A percentile compares a stretch with the other conserved stretches of the same genome.
These are phyloP conservation scores for Thyatira batis DNA, from an alignment of 2,888 invertebrate genomes.

Conservation along the genomic window DNA sequence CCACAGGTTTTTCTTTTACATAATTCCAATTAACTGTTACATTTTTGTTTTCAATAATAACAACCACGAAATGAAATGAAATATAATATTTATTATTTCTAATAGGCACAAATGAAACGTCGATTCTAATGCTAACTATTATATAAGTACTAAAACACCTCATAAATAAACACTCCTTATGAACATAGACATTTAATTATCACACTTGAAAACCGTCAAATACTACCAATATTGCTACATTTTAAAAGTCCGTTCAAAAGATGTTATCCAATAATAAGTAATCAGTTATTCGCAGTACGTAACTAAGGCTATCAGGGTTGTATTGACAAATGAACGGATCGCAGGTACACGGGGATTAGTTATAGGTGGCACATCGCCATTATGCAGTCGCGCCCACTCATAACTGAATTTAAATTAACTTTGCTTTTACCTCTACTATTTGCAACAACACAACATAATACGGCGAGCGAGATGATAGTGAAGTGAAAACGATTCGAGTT, in stretches of 20 bases:
- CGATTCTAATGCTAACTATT: too few species aligned
- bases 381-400: constrained; percentile 59
- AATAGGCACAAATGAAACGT: too few species aligned
- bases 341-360: constrained; percentile 54
- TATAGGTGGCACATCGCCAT: constrained; percentile 67
- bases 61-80: too few species aligned
- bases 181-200: too few species aligned
- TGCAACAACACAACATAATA: constrained; percentile 6
- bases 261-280: not conserved
- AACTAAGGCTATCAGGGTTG: not conserved
- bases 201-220: too few species aligned
- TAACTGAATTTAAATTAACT: constrained; percentile 66
- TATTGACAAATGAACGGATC: constrained; percentile 64
- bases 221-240: too few species aligned
- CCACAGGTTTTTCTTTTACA: too few species aligned
- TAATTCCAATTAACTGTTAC: too few species aligned
- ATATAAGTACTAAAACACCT: too few species aligned
- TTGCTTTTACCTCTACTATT: constrained; percentile 28
- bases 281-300: not conserved
- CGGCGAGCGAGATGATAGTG: not conserved
- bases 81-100: too few species aligned
- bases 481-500: not conserved
- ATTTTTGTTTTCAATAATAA: too few species aligned
- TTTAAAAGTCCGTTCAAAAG: not conserved
- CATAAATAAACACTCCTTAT: too few species aligned